A percentile compares a stretch with the other conserved stretches of the same genome.
Evolutionary conservation across 2,797 vertebrate genomes (phyloP).

Genomic region (Diceros bicornis): DNA sequence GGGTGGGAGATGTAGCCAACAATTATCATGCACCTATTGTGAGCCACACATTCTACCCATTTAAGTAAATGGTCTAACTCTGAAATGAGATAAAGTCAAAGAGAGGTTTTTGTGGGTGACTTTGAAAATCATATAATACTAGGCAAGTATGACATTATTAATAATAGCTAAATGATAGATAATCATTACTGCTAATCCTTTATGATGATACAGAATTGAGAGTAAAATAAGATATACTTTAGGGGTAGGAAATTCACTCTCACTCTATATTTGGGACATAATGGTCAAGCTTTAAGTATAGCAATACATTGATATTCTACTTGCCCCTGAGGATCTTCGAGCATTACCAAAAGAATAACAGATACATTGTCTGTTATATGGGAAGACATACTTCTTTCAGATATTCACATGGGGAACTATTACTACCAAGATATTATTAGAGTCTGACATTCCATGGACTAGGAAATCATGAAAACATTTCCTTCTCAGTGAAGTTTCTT

Average conservation of each 20-base stretch:
- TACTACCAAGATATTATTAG: slow-evolving; percentile 53
- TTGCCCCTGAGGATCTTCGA: slow-evolving; percentile 41
- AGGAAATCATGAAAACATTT: slow-evolving; percentile 50
- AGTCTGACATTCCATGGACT: neutral
- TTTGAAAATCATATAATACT: slow-evolving; percentile 39
- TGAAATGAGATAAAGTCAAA: slow-evolving; percentile 19
- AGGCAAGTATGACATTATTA: slow-evolving; percentile 32
- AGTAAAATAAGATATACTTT: slow-evolving; percentile 18
- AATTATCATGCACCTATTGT: slow-evolving; percentile 20
- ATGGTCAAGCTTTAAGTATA: slow-evolving; percentile 5
- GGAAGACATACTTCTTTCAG: slow-evolving; percentile 37
- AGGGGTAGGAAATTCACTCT: neutral
- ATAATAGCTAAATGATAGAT: neutral
- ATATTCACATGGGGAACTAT: slow-evolving; percentile 17
- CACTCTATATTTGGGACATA: neutral
- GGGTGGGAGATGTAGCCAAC: neutral
- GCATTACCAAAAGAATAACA: slow-evolving; percentile 58
- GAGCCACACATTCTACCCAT: slow-evolving; percentile 45
- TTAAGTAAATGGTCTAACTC: slow-evolving; percentile 57
- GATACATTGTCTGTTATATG: neutral
- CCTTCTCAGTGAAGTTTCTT: slow-evolving; percentile 56
- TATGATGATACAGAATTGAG: neutral
- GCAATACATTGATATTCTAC: neutral
- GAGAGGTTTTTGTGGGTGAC: neutral
- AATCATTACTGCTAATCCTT: slow-evolving; percentile 27